Base-by-base conservation (phyloP, 2,888 invertebrate species). In the Cataglyphis rosenhaueri region DNA sequence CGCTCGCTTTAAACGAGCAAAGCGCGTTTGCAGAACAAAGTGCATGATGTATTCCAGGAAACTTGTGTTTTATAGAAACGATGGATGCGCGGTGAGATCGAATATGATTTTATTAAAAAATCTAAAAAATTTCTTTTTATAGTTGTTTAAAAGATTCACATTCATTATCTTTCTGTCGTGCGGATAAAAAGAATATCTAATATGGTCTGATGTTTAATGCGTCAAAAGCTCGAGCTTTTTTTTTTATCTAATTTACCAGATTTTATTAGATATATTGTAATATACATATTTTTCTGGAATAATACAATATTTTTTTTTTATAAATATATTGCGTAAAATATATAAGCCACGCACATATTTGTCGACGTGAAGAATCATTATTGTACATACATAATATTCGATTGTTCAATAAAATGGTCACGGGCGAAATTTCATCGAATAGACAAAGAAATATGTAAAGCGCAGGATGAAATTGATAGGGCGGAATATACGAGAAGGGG, bases 391-490 rank as follows among this genome's bases (percentile, higher is more conserved):
- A n/a, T 29, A 29, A n/a, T 12, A 35, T 66, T 48, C 52, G 25
- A 70, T 25, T 29, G 15, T 68, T 52, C 35, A 52, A 66, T 52
- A 66, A 55, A 55, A n/a, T 55, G 44, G 18, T 18, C 1, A 25
- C 55, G n/a, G 25, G 3, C 8, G 35, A 35, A n/a, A 55, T 76
- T 55, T 38, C 52, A 10, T 44, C 38, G n/a, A 52, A 75, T 48
- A 35, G 4, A 9, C 61, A n/a, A 2, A 18, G 25, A 55, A 48
- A 62, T 78, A 87, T 86, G 88, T 82, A 88, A 88, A 88, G 52
- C 66, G 61, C 48, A 44, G 55, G 48, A 15, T 21, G 65, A 61
- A 64, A 81, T 66, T 57, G 73, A 29, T 57, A 21, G 74, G 32
- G 9, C 12, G 57, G 8, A 25, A 18, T 59, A 52, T 68, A 68